Percentiles rank a stretch among this genome's conserved stretches.
phyloP scores from a whole-genome alignment of 2,113 vertebrate genomes.

The Dascyllus trimaculatus region DNA sequence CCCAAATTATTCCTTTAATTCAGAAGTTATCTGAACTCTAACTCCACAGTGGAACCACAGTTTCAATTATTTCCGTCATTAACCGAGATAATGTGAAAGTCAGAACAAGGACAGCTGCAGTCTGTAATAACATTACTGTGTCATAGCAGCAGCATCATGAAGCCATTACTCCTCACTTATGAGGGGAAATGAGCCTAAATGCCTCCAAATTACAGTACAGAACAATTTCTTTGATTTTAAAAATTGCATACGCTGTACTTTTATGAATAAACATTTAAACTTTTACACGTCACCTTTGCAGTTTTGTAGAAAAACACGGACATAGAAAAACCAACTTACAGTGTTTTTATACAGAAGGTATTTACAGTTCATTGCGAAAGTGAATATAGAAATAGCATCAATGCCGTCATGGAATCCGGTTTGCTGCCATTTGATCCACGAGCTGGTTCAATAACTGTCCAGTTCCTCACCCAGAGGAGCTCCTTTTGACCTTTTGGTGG shows the following conservation, averaged over 20 bases:
- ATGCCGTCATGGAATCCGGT: background rate
- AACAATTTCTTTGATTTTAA: conserved; percentile 27
- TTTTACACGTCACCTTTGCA: conserved; percentile 30
- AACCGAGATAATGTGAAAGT: background rate
- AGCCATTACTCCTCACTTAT: background rate
- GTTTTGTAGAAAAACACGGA: conserved; percentile 39
- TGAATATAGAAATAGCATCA: background rate
- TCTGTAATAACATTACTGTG: background rate
- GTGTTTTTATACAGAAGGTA: background rate
- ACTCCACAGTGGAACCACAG: background rate
- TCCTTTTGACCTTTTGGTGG: conserved; percentile 5
- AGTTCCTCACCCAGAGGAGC: background rate
- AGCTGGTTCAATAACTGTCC: background rate
- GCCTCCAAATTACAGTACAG: conserved; percentile 8
- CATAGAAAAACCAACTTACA: conserved; percentile 17
- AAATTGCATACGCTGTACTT: conserved; percentile 31
- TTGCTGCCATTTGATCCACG: background rate
- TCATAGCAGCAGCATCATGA: background rate
- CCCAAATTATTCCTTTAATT: background rate
- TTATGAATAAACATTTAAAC: conserved; percentile 56
- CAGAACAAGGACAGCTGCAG: background rate
- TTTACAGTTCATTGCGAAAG: conserved; percentile 1
- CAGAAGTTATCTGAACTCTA: background rate
- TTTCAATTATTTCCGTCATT: background rate
- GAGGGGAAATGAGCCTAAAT: background rate